Percentiles rank a stretch among this genome's conserved stretches.
These are phyloP conservation scores for Lacerta viridis DNA, from an alignment of 2,797 vertebrate species.

Conservation along the genomic window DNA sequence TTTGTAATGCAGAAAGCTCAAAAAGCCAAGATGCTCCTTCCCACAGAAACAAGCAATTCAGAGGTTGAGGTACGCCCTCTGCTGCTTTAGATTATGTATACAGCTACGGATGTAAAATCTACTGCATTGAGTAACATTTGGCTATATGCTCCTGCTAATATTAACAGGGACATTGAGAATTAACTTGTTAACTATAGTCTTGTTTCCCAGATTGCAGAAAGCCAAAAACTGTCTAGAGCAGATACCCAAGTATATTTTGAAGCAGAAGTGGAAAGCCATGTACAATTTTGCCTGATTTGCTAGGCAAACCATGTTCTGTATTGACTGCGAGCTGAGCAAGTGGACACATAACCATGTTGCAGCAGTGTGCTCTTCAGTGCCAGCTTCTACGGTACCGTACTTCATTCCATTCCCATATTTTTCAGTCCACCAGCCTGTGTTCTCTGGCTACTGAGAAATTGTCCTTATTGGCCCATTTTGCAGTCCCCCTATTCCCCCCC, in stretches of 20 bases:
- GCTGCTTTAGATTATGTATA: conserved; percentile 27
- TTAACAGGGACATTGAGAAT: neutral
- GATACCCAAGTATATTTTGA: neutral
- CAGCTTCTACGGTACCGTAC: neutral
- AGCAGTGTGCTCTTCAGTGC: neutral
- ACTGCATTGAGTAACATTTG: neutral
- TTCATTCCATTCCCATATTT: neutral
- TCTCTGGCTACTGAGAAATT: no score
- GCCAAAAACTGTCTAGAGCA: neutral
- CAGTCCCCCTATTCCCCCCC: neutral
- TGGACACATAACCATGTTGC: neutral
- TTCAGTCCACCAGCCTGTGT: neutral
- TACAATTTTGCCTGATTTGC: no score
- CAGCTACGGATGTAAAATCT: neutral
- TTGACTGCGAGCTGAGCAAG: neutral
- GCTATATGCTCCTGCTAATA: neutral
- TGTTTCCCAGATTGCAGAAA: neutral
- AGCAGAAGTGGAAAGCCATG: neutral
- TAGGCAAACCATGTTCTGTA: neutral
- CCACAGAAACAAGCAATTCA: no score
- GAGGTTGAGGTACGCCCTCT: conserved; percentile 46
- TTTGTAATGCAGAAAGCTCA: neutral
- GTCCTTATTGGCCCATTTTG: neutral
- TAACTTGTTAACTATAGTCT: no score
- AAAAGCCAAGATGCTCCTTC: neutral